Percentiles rank a stretch among this genome's conserved stretches.
These are phyloP conservation scores for Amblyteles armatorius DNA, from an alignment of 2,888 invertebrate species.

Conservation along the genomic window DNA sequence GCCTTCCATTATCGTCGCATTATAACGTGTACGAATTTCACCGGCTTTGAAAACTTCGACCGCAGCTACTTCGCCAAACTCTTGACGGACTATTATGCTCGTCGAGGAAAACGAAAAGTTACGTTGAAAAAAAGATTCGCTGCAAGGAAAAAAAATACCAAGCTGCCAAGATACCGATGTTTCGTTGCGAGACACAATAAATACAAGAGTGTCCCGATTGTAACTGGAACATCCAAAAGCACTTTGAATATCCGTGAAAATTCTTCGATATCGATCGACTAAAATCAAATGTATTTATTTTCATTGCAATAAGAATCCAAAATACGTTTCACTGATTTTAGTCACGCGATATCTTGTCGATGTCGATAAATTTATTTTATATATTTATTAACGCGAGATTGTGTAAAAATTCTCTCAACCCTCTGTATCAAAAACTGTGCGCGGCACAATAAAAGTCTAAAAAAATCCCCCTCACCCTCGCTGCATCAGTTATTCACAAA, in stretches of 20 bases:
- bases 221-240: background rate
- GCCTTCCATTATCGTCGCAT: conserved; percentile 52
- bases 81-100: conserved; percentile 6
- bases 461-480: background rate
- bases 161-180: background rate
- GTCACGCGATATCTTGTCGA: background rate
- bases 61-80: conserved; percentile 12
- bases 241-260: background rate
- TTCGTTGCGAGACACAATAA: background rate
- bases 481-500: conserved; percentile 33
- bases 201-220: background rate
- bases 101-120: background rate
- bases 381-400: background rate
- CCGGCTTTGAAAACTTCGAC: conserved; percentile 17
- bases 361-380: background rate
- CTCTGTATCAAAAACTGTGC: background rate
- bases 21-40: conserved; percentile 54
- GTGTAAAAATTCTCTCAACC: background rate
- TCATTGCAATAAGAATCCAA: background rate
- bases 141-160: background rate
- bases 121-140: background rate
- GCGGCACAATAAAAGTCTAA: background rate
- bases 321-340: background rate
- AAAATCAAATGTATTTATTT: background rate
- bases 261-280: background rate